These are phyloP conservation scores for Malurus elegans DNA, from an alignment of 2,113 vertebrate species.

Conservation along the genomic window DNA sequence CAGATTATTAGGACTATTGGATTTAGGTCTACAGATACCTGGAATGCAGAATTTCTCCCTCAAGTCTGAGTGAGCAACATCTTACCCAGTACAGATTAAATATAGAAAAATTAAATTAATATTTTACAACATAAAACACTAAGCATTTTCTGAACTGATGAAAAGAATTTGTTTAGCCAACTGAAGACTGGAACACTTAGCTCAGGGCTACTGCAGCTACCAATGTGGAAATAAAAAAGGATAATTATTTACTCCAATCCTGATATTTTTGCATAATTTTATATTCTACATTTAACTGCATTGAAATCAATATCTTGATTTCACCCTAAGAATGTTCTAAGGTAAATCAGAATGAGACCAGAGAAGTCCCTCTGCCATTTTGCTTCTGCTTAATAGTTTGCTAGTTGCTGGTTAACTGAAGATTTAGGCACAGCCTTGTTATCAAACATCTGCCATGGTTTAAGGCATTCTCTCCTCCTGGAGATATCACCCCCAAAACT, in stretches of 20 bases:
- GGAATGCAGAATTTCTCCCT: not conserved
- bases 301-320: not conserved
- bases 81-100: not conserved
- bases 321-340: not conserved
- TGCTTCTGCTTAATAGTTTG: not conserved
- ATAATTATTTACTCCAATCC: not conserved
- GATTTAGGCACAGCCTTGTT: not conserved
- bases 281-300: not conserved
- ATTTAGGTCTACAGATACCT: not conserved
- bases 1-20: not conserved
- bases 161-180: conserved; percentile 26
- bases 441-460: not conserved
- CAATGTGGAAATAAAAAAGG: not conserved
- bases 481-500: not conserved
- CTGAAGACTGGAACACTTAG: not conserved
- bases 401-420: not conserved
- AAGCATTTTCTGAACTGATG: conserved; percentile 1
- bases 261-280: not conserved
- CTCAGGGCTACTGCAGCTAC: not conserved
- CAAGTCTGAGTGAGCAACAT: not conserved
- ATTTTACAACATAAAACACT: conserved; percentile 25
- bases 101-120: not conserved
- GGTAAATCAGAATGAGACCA: not conserved
- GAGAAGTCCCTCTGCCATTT: not conserved
- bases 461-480: not conserved